Percentiles rank a stretch among this genome's conserved stretches.
phyloP scores from a whole-genome alignment of 2,797 vertebrate species.

The Scarus forsteni region DNA sequence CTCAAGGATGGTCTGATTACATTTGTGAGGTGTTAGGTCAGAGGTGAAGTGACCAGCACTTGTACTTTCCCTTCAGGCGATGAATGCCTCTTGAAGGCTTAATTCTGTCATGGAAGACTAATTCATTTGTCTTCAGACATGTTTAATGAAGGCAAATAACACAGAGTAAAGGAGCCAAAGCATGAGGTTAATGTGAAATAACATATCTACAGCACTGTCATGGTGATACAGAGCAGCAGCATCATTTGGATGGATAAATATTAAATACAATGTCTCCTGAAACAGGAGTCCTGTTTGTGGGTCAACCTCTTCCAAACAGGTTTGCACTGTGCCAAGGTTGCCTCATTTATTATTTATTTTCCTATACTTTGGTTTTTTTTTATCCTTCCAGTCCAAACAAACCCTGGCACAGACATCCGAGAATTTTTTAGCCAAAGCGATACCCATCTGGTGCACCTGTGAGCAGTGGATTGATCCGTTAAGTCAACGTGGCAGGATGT shows the following conservation, averaged over 20 bases:
- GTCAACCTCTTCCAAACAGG: conserved; percentile 33
- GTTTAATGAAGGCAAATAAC: too few species aligned
- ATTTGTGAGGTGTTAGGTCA: too few species aligned
- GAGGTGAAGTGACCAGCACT: too few species aligned
- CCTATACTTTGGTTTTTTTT: conserved; percentile 23
- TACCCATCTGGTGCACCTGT: conserved; percentile 66
- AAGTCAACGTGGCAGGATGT: conserved; percentile 59
- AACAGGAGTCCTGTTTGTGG: conserved; percentile 35
- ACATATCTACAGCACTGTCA: background rate
- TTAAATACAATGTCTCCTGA: conserved; percentile 25
- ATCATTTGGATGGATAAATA: background rate
- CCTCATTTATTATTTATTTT: conserved; percentile 15
- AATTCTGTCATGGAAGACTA: too few species aligned
- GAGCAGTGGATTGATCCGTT: conserved; percentile 65
- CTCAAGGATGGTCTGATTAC: too few species aligned
- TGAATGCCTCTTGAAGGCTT: too few species aligned
- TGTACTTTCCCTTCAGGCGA: too few species aligned
- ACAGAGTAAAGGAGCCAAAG: too few species aligned
- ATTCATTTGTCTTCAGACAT: too few species aligned
- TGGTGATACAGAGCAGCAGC: background rate
- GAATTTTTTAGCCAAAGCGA: conserved; percentile 52
- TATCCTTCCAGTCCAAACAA: conserved; percentile 40
- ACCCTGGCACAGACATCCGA: conserved; percentile 23
- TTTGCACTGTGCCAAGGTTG: conserved; percentile 16
- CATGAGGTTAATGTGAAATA: too few species aligned